Conservation (phyloP, 2,888 invertebrate species). For the Selenia dentaria region DNA sequence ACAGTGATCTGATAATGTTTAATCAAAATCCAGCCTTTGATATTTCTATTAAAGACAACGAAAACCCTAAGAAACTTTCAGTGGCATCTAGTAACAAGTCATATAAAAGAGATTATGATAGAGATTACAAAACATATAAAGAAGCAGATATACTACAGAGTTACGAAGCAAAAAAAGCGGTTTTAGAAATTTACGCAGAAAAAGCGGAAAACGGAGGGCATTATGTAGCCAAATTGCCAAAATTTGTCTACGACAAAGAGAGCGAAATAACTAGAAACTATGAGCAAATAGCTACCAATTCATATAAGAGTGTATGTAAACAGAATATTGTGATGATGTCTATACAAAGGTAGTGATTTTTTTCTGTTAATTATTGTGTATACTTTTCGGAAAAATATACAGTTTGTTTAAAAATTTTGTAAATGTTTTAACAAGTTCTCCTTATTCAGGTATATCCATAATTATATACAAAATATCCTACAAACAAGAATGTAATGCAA, state of each 20-base stretch:
- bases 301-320: conserved; percentile 37
- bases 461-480: too few relatives aligned
- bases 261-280: conserved; percentile 41
- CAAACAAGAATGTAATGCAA: too few relatives aligned
- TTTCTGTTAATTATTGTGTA: conserved; percentile 12
- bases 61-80: not conserved
- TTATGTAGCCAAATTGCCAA: conserved; percentile 63
- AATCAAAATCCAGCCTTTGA: conserved; percentile 39
- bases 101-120: conserved; percentile 8
- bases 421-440: not conserved
- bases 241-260: conserved; percentile 55
- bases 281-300: conserved; percentile 35
- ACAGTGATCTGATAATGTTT: conserved; percentile 11
- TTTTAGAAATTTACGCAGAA: conserved; percentile 67
- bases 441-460: not conserved
- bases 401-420: conserved; percentile 2
- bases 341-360: conserved; percentile 34
- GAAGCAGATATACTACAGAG: conserved; percentile 61
- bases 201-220: conserved; percentile 47
- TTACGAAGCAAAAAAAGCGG: conserved; percentile 68
- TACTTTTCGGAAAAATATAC: conserved; percentile 10
- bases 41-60: conserved; percentile 42
- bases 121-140: conserved; percentile 15
- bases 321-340: conserved; percentile 47
- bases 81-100: conserved; percentile 1